Percentiles rank a stretch among this genome's conserved stretches.
These are phyloP conservation scores for Perccottus glenii DNA, from an alignment of 2,113 vertebrate genomes.

Conservation along the genomic window DNA sequence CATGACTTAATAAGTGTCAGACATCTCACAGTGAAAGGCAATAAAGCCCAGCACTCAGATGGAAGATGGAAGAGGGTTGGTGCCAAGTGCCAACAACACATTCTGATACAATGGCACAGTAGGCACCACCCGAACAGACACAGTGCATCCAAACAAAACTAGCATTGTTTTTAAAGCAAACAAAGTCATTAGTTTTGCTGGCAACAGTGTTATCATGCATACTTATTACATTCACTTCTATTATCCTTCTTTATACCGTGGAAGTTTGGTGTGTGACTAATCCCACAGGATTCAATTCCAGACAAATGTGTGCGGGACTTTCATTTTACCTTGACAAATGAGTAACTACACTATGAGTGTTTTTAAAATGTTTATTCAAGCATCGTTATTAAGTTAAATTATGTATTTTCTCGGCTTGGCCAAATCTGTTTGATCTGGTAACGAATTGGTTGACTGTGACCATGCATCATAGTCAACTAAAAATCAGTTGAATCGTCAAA, in stretches of 20 bases:
- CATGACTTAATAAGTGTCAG: constrained; percentile 16
- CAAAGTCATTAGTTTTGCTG: constrained; percentile 8
- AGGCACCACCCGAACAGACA: not conserved
- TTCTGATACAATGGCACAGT: not conserved
- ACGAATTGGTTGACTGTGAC: no score
- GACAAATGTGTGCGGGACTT: not conserved
- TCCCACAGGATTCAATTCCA: constrained; percentile 7
- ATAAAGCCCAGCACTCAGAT: not conserved
- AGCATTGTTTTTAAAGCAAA: not conserved
- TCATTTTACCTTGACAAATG: not conserved
- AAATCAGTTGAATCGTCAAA: no score
- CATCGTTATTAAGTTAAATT: no score
- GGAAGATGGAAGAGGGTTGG: not conserved
- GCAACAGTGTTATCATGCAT: constrained; percentile 2
- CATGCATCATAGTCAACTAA: no score
- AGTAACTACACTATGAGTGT: not conserved
- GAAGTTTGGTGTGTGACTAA: not conserved
- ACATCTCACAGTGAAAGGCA: constrained; percentile 7
- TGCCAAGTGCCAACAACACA: not conserved
- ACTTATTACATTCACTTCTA: constrained; percentile 5
- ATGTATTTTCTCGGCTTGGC: no score
- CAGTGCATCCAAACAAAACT: constrained; percentile 1
- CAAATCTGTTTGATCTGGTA: no score
- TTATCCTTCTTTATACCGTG: not conserved
- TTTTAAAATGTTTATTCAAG: no score